Conservation (phyloP, 30 jellyfish, hydroid and myxozoan genomes). For the Hydractinia symbiolongicarpus region DNA sequence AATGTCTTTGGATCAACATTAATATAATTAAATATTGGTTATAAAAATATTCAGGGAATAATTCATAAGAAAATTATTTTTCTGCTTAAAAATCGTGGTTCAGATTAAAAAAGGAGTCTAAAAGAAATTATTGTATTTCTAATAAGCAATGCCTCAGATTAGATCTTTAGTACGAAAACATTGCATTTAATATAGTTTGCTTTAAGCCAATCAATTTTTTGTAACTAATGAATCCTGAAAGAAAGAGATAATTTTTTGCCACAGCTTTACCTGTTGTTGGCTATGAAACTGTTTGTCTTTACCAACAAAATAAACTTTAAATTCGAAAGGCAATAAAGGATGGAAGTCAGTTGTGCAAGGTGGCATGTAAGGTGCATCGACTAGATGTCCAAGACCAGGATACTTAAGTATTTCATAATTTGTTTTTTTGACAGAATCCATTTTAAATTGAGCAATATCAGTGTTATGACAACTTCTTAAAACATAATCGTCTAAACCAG, state of each 20-base stretch:
- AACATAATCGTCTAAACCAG: conserved; percentile 9
- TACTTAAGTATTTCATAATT: conserved; percentile 13
- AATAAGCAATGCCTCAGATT: too few relatives aligned
- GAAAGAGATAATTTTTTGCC: conserved; percentile 24
- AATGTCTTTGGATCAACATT: too few relatives aligned
- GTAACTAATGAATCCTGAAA: background rate
- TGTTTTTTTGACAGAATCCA: conserved; percentile 27
- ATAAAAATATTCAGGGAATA: too few relatives aligned
- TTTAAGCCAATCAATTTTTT: too few relatives aligned
- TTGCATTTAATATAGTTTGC: too few relatives aligned
- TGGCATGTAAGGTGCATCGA: conserved; percentile 34
- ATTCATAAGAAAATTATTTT: too few relatives aligned
- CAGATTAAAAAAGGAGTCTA: too few relatives aligned
- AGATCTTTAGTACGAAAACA: too few relatives aligned
- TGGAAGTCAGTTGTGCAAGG: background rate
- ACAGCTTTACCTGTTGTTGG: conserved; percentile 8
- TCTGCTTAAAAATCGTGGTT: too few relatives aligned
- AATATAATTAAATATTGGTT: too few relatives aligned
- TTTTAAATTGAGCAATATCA: conserved; percentile 8
- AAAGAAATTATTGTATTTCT: too few relatives aligned
- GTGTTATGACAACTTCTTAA: conserved; percentile 1
- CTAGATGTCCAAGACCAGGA: conserved; percentile 18
- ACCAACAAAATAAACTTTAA: conserved; percentile 22
- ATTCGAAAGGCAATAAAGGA: background rate
- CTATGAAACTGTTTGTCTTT: background rate